Conservation (phyloP, 2,888 invertebrate species). For the Cetonia aurata region DNA sequence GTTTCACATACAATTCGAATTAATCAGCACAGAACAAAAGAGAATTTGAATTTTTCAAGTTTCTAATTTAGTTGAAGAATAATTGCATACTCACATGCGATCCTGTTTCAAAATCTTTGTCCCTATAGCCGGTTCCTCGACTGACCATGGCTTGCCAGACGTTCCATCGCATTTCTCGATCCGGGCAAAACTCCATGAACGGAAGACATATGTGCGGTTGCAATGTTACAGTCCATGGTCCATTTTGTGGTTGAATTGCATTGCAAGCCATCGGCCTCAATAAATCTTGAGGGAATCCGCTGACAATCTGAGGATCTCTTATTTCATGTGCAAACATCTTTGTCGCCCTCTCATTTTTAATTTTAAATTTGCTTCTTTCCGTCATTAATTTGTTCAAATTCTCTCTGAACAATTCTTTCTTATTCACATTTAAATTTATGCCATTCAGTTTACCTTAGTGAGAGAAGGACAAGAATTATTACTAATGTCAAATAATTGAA, state of each 20-base stretch:
- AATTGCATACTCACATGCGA: slow-evolving; percentile 63
- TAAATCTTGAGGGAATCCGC: slow-evolving; percentile 80
- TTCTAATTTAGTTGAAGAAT: neutral
- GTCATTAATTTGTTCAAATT: slow-evolving; percentile 69
- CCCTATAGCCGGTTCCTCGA: slow-evolving; percentile 76
- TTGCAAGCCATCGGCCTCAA: slow-evolving; percentile 76
- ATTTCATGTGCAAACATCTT: slow-evolving; percentile 77
- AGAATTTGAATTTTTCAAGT: no score
- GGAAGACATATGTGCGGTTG: slow-evolving; percentile 78
- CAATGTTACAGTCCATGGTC: slow-evolving; percentile 89
- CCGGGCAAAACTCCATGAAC: slow-evolving; percentile 89
- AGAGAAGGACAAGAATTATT: no score
- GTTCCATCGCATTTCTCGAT: slow-evolving; percentile 83
- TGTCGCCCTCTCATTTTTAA: slow-evolving; percentile 76
- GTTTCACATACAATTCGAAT: no score
- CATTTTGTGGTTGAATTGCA: slow-evolving; percentile 72
- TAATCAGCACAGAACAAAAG: no score
- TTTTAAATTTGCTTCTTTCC: slow-evolving; percentile 74
- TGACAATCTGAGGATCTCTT: slow-evolving; percentile 74
- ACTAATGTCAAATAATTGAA: no score
- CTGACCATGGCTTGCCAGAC: slow-evolving; percentile 85
- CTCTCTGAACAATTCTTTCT: slow-evolving; percentile 70
- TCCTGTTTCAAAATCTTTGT: slow-evolving; percentile 78
- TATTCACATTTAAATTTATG: slow-evolving; percentile 73
- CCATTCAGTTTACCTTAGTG: slow-evolving; percentile 77